phyloP scores from a whole-genome alignment of 2,113 vertebrate species.

The Saguinus imperator region DNA sequence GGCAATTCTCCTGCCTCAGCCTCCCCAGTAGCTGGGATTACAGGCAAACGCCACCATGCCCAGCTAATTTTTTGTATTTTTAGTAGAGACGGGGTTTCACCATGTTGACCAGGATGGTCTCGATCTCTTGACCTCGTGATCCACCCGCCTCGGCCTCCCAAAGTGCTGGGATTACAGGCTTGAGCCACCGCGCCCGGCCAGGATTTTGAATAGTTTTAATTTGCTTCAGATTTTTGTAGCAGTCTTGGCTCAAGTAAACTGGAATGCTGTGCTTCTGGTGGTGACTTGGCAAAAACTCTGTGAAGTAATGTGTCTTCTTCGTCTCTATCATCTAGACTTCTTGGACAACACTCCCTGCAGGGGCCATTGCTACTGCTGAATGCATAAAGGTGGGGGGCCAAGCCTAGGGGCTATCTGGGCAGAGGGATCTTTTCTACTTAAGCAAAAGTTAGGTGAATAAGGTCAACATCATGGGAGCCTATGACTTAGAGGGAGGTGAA shows the following conservation, averaged over 20 bases:
- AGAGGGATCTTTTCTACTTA: not conserved
- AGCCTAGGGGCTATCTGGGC: not conserved
- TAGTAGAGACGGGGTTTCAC: too few relatives aligned
- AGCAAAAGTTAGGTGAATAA: not conserved
- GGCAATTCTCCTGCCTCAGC: too few relatives aligned
- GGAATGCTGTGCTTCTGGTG: not conserved
- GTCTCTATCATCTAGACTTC: not conserved
- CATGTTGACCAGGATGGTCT: too few relatives aligned
- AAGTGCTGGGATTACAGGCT: too few relatives aligned
- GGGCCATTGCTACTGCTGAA: not conserved
- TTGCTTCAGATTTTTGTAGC: not conserved
- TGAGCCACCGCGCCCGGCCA: too few relatives aligned
- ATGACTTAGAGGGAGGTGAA: not conserved
- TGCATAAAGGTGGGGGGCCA: not conserved
- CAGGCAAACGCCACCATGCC: too few relatives aligned
- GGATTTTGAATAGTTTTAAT: not conserved
- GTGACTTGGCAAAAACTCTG: not conserved
- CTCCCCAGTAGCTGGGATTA: too few relatives aligned
- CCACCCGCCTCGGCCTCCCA: too few relatives aligned
- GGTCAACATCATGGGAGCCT: not conserved
- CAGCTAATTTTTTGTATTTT: too few relatives aligned
- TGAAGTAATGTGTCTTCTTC: not conserved
- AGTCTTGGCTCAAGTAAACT: not conserved
- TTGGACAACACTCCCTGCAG: not conserved
- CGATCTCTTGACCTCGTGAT: too few relatives aligned